Conservation (phyloP, 2,888 invertebrate genomes). For the Helleia helle region DNA sequence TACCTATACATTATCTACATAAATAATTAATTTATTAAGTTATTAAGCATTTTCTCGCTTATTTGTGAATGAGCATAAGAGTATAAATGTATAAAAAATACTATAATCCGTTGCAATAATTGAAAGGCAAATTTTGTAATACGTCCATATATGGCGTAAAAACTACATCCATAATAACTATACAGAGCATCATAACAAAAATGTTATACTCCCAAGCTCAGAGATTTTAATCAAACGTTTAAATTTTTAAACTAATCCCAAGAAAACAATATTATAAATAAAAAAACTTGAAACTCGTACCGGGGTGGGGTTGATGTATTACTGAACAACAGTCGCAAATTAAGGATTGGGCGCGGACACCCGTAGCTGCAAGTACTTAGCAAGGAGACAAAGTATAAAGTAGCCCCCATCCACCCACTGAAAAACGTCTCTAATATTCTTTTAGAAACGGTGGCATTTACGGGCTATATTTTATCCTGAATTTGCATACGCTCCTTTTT, state of each 20-base stretch:
- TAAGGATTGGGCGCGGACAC: slow-evolving; percentile 64
- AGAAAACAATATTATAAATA: slow-evolving; percentile 11
- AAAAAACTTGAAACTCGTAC: slow-evolving; percentile 7
- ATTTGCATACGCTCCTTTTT: slow-evolving; percentile 76
- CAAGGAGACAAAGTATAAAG: slow-evolving; percentile 72
- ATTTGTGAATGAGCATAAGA: no score
- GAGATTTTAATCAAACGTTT: no score
- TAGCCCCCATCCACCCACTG: slow-evolving; percentile 69
- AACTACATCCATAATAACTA: no score
- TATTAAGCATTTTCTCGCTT: no score
- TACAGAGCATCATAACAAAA: no score
- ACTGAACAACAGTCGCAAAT: slow-evolving; percentile 65
- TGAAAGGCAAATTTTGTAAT: no score
- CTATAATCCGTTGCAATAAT: no score
- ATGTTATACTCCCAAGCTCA: no score
- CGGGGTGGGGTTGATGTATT: slow-evolving; percentile 45
- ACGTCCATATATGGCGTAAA: no score
- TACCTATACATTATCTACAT: no score
- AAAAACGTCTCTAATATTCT: slow-evolving; percentile 76
- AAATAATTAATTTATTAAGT: no score
- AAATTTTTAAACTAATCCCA: background rate
- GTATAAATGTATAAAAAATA: no score
- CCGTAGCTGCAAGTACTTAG: slow-evolving; percentile 66
- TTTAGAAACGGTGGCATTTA: slow-evolving; percentile 76
- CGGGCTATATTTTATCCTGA: slow-evolving; percentile 76